A percentile compares a stretch with the other conserved stretches of the same genome.
These are phyloP conservation scores for Xenopus tropicalis DNA, from an alignment of 2,113 vertebrate genomes.

Conservation along the genomic window UCB_Xtro_10.0 CM004444.2:6995001-6995500, in stretches of 20 bases:
- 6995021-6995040: constrained; percentile 57
- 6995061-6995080: constrained; percentile 72
- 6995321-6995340: constrained; percentile 93
- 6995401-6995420: constrained; percentile 54
- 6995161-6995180: constrained; percentile 75
- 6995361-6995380: constrained; percentile 99
- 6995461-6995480: constrained; percentile 77
- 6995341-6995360: constrained; percentile 93
- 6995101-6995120: constrained; percentile 70
- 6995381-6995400: constrained; percentile 99
- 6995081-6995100: constrained; percentile 70
- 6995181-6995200: constrained; percentile 98
- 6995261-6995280: constrained; percentile 94
- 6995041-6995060: constrained; percentile 72
- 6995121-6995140: constrained; percentile 94
- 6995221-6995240: constrained; percentile 99
- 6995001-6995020: constrained; percentile 63
- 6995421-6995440: constrained; percentile 64
- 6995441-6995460: background rate
- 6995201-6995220: constrained; percentile 98
- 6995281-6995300: constrained; percentile 98
- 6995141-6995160: constrained; percentile 90
- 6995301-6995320: constrained; percentile 97
- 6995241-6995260: constrained; percentile 99
- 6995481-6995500: constrained; percentile 87